Conservation (phyloP, 2,113 vertebrate genomes). For the Cryptomyrus ogoouensis region DNA sequence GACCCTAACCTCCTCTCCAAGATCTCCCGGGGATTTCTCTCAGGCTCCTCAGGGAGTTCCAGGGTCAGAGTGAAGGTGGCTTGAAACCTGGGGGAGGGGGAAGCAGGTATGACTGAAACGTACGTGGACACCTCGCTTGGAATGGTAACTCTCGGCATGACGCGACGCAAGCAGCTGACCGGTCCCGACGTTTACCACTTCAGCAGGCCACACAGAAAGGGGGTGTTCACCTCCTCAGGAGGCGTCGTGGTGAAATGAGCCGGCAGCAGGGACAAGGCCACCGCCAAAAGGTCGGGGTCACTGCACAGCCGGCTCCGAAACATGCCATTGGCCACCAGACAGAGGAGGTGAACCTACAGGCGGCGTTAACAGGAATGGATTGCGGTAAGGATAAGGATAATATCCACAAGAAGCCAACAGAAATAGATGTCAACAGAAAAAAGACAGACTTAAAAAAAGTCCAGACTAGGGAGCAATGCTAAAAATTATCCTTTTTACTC, state of each 20-base stretch:
- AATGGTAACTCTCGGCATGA: background rate
- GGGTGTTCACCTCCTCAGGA: slow-evolving; percentile 54
- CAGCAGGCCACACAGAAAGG: slow-evolving; percentile 70
- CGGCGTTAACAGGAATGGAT: background rate
- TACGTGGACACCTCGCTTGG: background rate
- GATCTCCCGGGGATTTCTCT: slow-evolving; percentile 48
- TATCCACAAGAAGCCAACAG: background rate
- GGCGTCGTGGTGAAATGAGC: slow-evolving; percentile 56
- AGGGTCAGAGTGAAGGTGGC: slow-evolving; percentile 76
- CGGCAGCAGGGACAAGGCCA: slow-evolving; percentile 82
- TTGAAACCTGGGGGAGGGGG: slow-evolving; percentile 67
- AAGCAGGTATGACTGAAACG: background rate
- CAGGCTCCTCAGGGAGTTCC: slow-evolving; percentile 62
- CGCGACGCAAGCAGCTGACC: background rate
- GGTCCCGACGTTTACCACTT: slow-evolving; percentile 69
- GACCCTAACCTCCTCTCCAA: slow-evolving; percentile 74
- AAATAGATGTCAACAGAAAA: background rate
- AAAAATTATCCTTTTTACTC: background rate
- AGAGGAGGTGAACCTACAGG: slow-evolving; percentile 84
- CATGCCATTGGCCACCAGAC: slow-evolving; percentile 82
- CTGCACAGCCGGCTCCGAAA: slow-evolving; percentile 71
- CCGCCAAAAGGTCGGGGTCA: slow-evolving; percentile 74
- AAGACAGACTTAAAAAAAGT: background rate
- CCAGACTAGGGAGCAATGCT: background rate
- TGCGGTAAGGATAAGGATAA: background rate